phyloP scores from a whole-genome alignment of 2,888 invertebrate genomes.

The Podabrus alpinus region DNA sequence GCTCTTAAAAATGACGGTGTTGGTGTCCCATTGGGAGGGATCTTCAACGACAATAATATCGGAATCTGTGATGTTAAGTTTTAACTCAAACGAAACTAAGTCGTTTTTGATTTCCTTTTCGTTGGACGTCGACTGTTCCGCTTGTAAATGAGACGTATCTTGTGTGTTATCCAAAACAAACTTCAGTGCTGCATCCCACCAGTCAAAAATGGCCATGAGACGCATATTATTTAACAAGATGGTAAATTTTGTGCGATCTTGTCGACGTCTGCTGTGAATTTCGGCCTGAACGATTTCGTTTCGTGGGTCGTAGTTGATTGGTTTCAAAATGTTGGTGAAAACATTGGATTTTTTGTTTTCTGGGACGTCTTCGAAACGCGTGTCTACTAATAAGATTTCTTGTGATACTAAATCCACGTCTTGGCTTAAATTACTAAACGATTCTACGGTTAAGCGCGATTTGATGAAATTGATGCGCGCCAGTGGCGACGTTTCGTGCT shows the following conservation, averaged over 20 bases:
- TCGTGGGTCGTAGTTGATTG: slow-evolving; percentile 51
- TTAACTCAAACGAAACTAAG: slow-evolving; percentile 72
- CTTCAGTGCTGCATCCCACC: slow-evolving; percentile 84
- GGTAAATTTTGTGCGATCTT: slow-evolving; percentile 76
- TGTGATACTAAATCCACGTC: slow-evolving; percentile 92
- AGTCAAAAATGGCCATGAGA: slow-evolving; percentile 90
- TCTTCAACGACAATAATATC: slow-evolving; percentile 95
- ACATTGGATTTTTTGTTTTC: slow-evolving; percentile 79
- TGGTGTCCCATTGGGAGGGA: slow-evolving; percentile 84
- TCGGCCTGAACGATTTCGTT: slow-evolving; percentile 51
- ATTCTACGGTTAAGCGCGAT: slow-evolving; percentile 83
- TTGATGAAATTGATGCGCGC: slow-evolving; percentile 92
- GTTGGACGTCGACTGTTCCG: slow-evolving; percentile 14
- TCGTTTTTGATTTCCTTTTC: slow-evolving; percentile 34
- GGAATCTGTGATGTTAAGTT: slow-evolving; percentile 92
- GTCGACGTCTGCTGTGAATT: slow-evolving; percentile 63
- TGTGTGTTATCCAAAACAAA: slow-evolving; percentile 65
- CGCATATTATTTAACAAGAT: slow-evolving; percentile 93
- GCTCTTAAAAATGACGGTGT: slow-evolving; percentile 91
- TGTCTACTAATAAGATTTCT: slow-evolving; percentile 83
- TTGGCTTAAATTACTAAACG: slow-evolving; percentile 85
- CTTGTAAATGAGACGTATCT: slow-evolving; percentile 44
- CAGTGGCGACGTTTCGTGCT: slow-evolving; percentile 64
- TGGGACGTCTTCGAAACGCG: slow-evolving; percentile 68
- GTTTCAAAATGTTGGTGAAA: slow-evolving; percentile 86